Evolutionary conservation across 2,797 vertebrate genomes (phyloP), one percentile per base, ranked within the genome.

Genomic region (Gobio occitaniae): DNA sequence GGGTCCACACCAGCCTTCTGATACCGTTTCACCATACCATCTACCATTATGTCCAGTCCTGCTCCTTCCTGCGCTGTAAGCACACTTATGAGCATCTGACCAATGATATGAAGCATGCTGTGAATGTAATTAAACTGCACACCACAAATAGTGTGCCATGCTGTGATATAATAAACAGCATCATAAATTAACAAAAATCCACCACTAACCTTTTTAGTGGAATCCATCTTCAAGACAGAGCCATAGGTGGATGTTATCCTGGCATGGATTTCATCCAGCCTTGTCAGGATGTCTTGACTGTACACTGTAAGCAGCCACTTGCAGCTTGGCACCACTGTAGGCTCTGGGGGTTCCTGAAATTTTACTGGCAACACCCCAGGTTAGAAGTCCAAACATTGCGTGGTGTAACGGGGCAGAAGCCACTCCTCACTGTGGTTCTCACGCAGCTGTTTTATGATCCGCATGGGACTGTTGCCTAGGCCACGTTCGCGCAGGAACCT

Each of bases 141-240:
- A 25, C 25, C 25, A 25, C 25, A 25, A 1, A 25, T 25, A 25
- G 25, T 25, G 25, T 25, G 25, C 25, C 25, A 25, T 25, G 25
- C 25, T 25, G 25, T 25, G 25, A 25, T 25, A 25, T 25, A 25
- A 25, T 25, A 25, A 25, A 25, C 25, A 25, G 25, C 25, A 25
- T 25, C 25, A 25, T 25, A 25, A 25, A 25, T 25, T 25, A 25
- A 25, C 25, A 25, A 25, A 25, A 25, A 25, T 25, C 25, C 25
- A 25, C 25, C 25, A 25, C 25, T 25, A 32, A 74, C 13, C 11
- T 77, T 88, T 68, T 75, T 86, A 2, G 82, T 88, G 0, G 68
- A 90, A 48, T 86, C 82, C 77, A 90, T 38, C 44, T 84, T 87
- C 21, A 80, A 47, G 0, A 89, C 36, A 2, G 80, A 50, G 6